A percentile compares a stretch with the other conserved stretches of the same genome.
These are phyloP conservation scores for Myripristis murdjan DNA, from an alignment of 2,797 vertebrate genomes.

Conservation along the genomic window DNA sequence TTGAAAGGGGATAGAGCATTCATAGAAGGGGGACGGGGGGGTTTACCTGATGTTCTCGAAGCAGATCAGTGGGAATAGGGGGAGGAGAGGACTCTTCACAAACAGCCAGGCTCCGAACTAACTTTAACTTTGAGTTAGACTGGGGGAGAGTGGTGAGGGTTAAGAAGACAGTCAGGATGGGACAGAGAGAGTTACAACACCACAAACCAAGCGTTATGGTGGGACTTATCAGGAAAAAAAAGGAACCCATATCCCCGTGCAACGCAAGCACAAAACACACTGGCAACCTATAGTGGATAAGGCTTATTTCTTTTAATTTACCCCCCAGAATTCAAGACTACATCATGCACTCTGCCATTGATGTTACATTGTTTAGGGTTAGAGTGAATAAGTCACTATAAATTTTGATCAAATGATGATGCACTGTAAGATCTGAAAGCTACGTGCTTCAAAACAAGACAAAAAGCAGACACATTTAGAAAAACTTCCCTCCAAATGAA, in stretches of 20 bases:
- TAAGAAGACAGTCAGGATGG: constrained; percentile 60
- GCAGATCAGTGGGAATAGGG: constrained; percentile 87
- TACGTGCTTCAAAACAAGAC: constrained; percentile 22
- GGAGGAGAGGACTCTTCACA: constrained; percentile 94
- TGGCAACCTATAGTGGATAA: neutral
- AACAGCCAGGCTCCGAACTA: constrained; percentile 96
- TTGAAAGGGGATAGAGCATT: constrained; percentile 1
- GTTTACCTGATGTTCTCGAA: constrained; percentile 91
- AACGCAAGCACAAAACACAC: constrained; percentile 50
- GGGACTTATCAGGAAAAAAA: neutral
- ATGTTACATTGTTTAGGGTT: neutral
- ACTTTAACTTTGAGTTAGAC: constrained; percentile 95
- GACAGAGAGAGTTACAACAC: constrained; percentile 42
- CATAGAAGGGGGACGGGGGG: neutral
- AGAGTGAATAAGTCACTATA: neutral
- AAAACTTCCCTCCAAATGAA: neutral
- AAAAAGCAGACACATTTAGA: neutral
- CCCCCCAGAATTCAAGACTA: constrained; percentile 22
- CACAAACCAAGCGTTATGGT: constrained; percentile 36
- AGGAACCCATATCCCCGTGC: constrained; percentile 41
- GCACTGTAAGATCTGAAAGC: constrained; percentile 24
- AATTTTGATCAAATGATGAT: constrained; percentile 9
- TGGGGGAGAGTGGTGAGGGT: constrained; percentile 74
- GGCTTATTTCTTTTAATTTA: neutral
- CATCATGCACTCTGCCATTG: constrained; percentile 12